phyloP scores from a whole-genome alignment of 2,113 vertebrate species.

The Perccottus glenii region DNA sequence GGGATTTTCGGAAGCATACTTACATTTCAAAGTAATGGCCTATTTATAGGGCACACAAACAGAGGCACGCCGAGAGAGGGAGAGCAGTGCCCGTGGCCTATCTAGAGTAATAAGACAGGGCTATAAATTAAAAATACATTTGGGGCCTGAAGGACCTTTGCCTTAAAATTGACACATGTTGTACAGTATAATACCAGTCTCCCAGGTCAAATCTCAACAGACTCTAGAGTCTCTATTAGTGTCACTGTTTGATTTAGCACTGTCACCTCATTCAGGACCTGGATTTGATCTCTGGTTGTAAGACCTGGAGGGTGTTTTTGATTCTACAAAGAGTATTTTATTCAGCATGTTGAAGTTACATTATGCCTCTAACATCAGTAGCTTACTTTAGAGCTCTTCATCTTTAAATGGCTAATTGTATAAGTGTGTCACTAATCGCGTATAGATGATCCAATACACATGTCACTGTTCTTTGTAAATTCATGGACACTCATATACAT shows the following conservation, averaged over 20 bases:
- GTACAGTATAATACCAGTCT: too few species aligned
- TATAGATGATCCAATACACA: neutral
- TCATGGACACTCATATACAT: neutral
- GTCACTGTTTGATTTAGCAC: too few species aligned
- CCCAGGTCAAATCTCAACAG: too few species aligned
- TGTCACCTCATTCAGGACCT: too few species aligned
- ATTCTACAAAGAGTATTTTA: neutral
- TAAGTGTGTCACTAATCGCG: conserved; percentile 2
- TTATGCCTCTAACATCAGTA: conserved; percentile 25
- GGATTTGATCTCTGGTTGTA: too few species aligned
- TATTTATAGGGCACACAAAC: conserved; percentile 63
- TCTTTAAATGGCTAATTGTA: neutral
- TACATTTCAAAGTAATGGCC: conserved; percentile 63
- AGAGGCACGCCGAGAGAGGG: neutral
- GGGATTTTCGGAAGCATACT: conserved; percentile 40
- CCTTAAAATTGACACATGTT: too few species aligned
- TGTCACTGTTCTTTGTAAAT: neutral
- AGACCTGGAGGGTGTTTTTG: too few species aligned
- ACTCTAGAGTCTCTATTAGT: too few species aligned
- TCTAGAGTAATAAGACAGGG: too few species aligned
- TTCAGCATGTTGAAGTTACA: neutral
- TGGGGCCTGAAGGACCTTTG: too few species aligned
- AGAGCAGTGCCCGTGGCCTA: conserved; percentile 5
- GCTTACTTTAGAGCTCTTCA: conserved; percentile 39
- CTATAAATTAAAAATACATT: too few species aligned